Percentiles rank a stretch among this genome's conserved stretches.
Conservation (phyloP, 2,113 vertebrate species). For the Amia ocellicauda region DNA sequence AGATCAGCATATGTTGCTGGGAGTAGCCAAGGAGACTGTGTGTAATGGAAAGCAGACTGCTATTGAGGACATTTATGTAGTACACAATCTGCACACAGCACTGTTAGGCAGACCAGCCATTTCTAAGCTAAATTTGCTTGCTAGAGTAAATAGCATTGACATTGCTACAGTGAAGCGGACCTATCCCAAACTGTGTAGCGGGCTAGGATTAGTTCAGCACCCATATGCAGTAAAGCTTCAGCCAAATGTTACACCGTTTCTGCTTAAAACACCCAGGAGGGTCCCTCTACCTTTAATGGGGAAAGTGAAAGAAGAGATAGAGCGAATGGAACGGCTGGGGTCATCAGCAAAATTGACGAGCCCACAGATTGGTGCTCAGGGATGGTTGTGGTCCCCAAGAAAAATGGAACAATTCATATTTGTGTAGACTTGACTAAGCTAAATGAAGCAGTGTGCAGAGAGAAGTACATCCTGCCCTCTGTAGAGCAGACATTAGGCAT, state of each 20-base stretch:
- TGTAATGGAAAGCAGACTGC: neutral
- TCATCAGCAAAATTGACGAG: conserved; percentile 13
- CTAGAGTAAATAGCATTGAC: neutral
- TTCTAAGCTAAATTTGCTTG: neutral
- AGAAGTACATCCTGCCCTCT: no score
- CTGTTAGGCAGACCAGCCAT: neutral
- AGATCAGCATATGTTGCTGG: neutral
- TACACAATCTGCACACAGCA: neutral
- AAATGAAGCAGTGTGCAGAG: conserved; percentile 20
- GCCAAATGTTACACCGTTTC: conserved; percentile 18
- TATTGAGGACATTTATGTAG: neutral
- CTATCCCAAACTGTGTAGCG: conserved; percentile 31
- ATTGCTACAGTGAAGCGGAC: no score
- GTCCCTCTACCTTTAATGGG: conserved; percentile 18
- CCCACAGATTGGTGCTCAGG: conserved; percentile 23
- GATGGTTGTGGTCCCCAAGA: conserved; percentile 24
- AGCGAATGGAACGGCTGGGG: no score
- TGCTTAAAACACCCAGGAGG: conserved; percentile 10
- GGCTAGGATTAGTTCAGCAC: conserved; percentile 19
- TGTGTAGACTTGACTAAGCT: conserved; percentile 30
- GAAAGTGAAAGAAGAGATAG: conserved; percentile 24
- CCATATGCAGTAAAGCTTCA: conserved; percentile 21
- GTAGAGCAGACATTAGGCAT: conserved; percentile 11
- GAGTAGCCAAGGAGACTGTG: neutral
- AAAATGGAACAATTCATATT: no score